Evolutionary conservation across 2,797 vertebrate species (phyloP), one percentile per base, ranked within the genome.

Genomic region (Antrozous pallidus): DNA sequence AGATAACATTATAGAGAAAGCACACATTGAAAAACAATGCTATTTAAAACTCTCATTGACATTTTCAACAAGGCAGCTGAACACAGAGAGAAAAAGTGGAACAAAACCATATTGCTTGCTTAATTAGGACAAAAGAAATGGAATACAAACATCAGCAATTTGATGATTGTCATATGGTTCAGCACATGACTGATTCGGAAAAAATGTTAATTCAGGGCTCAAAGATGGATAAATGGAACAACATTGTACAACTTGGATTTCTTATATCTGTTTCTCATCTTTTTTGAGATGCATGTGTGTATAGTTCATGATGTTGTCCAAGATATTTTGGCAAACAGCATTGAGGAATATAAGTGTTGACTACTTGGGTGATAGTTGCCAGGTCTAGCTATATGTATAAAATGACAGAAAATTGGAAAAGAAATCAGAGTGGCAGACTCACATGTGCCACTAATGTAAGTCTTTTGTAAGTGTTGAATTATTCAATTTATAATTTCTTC

Each of bases 401-500:
- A 77, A 11, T 79, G 71, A 95, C 36, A 96, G 58, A 86, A 95
- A 79, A 58, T 49, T 91, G 75, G 77, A 65, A 91, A 38, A 94
- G 79, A 89, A 93, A 54, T 87, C 13, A 89, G 90, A 83, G 36
- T 71, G 28, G 26, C 54, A 77, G 24, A 38, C 24, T 93, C 49
- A 61, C 78, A 77, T 91, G 83, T 94, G 36, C 91, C 47, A 89
- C 63, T 84, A 84, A 69, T 87, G 40, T 81, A 91, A 93, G 65
- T 86, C 70, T 79, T 91, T 84, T 71, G 11, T 40, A 69, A 28
- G 20, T 82, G 51, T 80, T 87, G 26, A 77, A 61, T 91, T 94
- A 74, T 49, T 77, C 51, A 84, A 28, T 89, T 80, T 71, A 94
- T n/a, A 40, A 42, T 73, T 87, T 87, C 54, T 92, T 85, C 13